Percentiles rank a stretch among this genome's conserved stretches.
phyloP scores from a whole-genome alignment of 2,888 invertebrate genomes.

The Coelogynopora nodosa region DNA sequence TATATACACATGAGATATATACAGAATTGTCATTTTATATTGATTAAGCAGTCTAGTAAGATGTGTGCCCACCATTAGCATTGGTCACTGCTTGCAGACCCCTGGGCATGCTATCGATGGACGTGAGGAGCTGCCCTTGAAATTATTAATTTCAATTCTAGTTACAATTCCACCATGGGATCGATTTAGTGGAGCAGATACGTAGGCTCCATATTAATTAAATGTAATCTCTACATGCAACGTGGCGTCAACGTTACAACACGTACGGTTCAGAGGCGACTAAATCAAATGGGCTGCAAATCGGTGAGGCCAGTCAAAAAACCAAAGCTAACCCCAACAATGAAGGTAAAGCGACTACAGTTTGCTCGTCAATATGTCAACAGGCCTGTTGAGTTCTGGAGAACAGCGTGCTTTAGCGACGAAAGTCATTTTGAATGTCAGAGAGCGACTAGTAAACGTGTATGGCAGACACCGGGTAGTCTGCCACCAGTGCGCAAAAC shows the following conservation, averaged over 20 bases:
- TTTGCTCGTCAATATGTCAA: constrained; percentile 16
- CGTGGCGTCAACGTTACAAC: constrained; percentile 26
- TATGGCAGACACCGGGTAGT: constrained; percentile 28
- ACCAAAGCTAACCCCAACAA: constrained; percentile 6
- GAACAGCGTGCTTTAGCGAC: constrained; percentile 35
- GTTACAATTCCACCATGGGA: no score
- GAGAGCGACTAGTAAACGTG: constrained; percentile 24
- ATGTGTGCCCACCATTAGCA: constrained; percentile 32
- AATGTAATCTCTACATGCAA: no score
- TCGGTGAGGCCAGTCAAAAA: constrained; percentile 16
- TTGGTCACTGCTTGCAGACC: constrained; percentile 21
- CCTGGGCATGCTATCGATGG: constrained; percentile 39
- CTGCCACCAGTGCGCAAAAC: no score
- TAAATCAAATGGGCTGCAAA: constrained; percentile 1
- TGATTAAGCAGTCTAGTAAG: no score
- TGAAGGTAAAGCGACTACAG: constrained; percentile 32
- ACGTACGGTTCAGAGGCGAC: constrained; percentile 21
- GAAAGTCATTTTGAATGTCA: constrained; percentile 30
- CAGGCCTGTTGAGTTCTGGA: constrained; percentile 29
- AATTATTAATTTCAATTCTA: background rate
- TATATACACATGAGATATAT: no score
- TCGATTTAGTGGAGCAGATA: no score
- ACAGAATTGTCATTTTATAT: no score
- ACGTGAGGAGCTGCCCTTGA: background rate
- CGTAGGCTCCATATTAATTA: no score